Percentiles rank a stretch among this genome's conserved stretches.
Conservation (phyloP, 64 coral and sea anemone species). For the Actinia equina region DNA sequence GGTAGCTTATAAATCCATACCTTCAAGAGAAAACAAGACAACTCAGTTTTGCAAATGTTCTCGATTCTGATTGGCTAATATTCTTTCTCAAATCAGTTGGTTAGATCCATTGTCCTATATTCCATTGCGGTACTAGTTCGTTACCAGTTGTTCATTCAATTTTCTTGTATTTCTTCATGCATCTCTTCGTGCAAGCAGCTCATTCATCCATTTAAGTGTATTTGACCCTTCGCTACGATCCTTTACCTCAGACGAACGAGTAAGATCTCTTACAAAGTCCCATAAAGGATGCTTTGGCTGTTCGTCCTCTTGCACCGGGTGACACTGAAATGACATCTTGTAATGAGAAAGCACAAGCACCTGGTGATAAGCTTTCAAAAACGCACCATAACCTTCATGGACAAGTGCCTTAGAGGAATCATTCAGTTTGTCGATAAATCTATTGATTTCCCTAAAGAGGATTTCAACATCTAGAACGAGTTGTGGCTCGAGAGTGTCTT, state of each 20-base stretch:
- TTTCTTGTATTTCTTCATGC: too few relatives aligned
- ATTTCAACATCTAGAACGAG: neutral
- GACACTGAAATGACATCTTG: neutral
- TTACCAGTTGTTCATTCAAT: too few relatives aligned
- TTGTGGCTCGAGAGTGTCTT: neutral
- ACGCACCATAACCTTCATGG: neutral
- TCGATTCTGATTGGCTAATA: too few relatives aligned
- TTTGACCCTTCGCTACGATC: neutral
- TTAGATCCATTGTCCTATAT: too few relatives aligned
- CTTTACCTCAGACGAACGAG: neutral
- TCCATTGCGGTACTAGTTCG: too few relatives aligned
- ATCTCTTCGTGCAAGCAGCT: too few relatives aligned
- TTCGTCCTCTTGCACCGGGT: neutral
- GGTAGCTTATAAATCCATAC: too few relatives aligned
- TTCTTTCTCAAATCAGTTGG: too few relatives aligned
- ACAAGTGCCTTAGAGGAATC: neutral
- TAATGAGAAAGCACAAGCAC: neutral
- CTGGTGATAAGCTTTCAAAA: neutral
- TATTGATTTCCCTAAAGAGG: neutral
- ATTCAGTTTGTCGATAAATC: neutral
- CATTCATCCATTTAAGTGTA: neutral
- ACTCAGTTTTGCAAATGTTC: too few relatives aligned
- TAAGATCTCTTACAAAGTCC: neutral
- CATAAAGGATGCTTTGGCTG: neutral
- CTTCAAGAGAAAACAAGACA: too few relatives aligned